Evolutionary conservation across 2,888 invertebrate species (phyloP), one percentile per base, ranked within the genome.

Genomic region (Hemithea aestivaria): DNA sequence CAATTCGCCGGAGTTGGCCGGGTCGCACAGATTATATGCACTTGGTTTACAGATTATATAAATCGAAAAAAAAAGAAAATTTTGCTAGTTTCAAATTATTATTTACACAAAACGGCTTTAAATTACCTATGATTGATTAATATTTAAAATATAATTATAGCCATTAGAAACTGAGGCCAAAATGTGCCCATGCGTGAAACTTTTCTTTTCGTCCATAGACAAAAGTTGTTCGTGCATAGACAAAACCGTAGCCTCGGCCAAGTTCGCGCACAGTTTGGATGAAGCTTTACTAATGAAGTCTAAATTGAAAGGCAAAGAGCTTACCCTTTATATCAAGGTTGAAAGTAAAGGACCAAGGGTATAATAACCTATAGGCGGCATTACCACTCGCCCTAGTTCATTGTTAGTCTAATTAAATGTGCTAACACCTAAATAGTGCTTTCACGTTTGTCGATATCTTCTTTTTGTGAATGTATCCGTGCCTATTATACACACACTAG

Each of bases 331-430:
- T 10, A 23, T 10, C 20, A 27, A 20, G 23, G 29, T 10, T 16
- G 23, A 21, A 25, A 23, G n/a, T 10, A 31, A 31, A 7, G 27
- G 27, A 38, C 32, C 38, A 32, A 38, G 32, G 38, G 32, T 37
- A 22, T 32, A 37, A 9, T 28, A 16, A 35, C 35, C 16, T 35
- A 11, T 27, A 34, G n/a, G 2, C 27, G 27, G n/a, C 12, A 8
- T 9, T 27, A 20, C 11, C 35, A 11, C 12, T 28, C 27, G 27
- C 35, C 35, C 26, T 20, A 7, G 27, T 23, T 35, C 28, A 35
- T 21, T 20, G 10, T 28, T 28, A 28, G 27, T 10, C 4, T 21
- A 27, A 34, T 20, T 20, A 7, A 33, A 29, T 9, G 9, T 28
- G 23, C 27, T 35, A 7, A 35, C 6, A 27, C 10, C 10, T 34